Conservation (phyloP, 2,113 vertebrate genomes). For the Mobula hypostoma region DNA sequence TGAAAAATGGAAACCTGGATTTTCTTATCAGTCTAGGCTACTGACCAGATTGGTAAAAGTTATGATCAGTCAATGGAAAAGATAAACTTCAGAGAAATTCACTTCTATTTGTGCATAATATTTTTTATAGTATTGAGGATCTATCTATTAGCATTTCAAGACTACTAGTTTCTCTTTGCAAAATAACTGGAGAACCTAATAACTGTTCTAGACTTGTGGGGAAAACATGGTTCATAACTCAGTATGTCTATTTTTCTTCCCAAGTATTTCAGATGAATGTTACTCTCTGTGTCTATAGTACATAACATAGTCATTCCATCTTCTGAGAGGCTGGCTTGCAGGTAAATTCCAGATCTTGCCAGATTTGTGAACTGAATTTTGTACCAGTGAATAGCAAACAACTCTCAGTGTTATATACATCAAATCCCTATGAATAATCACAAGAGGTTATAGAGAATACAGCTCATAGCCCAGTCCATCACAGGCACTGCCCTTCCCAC, state of each 20-base stretch:
- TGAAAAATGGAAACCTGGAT: not conserved
- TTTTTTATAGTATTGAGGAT: not conserved
- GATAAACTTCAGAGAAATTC: not conserved
- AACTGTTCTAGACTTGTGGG: not conserved
- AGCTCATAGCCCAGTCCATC: too few species aligned
- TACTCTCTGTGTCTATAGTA: not conserved
- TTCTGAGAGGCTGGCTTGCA: not conserved
- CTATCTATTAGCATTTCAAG: not conserved
- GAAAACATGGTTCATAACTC: not conserved
- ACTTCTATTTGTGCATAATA: not conserved
- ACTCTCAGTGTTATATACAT: too few species aligned
- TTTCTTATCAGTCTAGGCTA: not conserved
- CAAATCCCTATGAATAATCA: too few species aligned
- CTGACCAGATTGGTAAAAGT: too few species aligned
- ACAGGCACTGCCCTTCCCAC: too few species aligned
- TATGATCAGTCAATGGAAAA: not conserved
- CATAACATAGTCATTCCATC: not conserved
- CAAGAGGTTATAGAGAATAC: too few species aligned
- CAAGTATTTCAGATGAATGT: not conserved
- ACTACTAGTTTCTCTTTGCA: not conserved
- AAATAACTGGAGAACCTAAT: not conserved
- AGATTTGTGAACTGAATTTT: too few species aligned
- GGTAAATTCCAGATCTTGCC: too few species aligned
- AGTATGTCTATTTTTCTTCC: not conserved
- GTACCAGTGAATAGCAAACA: too few species aligned